These are phyloP conservation scores for Idaea dimidiata DNA, from an alignment of 2,888 invertebrate genomes.

Conservation along the genomic window DNA sequence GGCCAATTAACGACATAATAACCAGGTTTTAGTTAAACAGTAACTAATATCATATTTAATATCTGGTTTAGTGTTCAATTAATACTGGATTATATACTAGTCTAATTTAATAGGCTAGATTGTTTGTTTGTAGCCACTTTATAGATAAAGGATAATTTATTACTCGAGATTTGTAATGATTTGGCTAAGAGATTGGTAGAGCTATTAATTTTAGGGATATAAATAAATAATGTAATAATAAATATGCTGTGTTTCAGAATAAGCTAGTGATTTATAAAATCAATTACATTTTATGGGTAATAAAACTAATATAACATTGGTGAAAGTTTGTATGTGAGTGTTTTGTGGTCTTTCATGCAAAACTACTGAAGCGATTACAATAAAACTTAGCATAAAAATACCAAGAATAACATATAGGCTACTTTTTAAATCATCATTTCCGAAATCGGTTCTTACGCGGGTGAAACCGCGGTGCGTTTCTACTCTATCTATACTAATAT, in stretches of 20 bases:
- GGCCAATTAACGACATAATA: neutral
- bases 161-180: neutral
- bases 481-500: too few relatives aligned
- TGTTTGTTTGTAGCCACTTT: neutral
- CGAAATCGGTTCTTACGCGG: too few relatives aligned
- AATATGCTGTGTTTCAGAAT: neutral
- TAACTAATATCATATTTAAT: neutral
- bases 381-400: too few relatives aligned
- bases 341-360: too few relatives aligned
- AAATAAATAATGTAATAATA: too few relatives aligned
- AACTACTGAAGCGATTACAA: too few relatives aligned
- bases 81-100: neutral
- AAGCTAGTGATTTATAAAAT: neutral
- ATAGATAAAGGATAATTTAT: neutral
- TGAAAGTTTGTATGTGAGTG: too few relatives aligned
- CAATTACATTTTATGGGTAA: neutral
- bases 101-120: neutral
- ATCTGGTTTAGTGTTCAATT: neutral
- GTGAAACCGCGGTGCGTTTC: too few relatives aligned
- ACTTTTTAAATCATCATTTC: too few relatives aligned
- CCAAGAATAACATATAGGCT: too few relatives aligned
- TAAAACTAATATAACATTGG: neutral
- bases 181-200: neutral
- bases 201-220: neutral
- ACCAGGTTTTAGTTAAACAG: neutral